Evolutionary conservation across 2,888 invertebrate species (phyloP), one percentile per base, ranked within the genome.

Genomic region (Himalopsyche japonica): DNA sequence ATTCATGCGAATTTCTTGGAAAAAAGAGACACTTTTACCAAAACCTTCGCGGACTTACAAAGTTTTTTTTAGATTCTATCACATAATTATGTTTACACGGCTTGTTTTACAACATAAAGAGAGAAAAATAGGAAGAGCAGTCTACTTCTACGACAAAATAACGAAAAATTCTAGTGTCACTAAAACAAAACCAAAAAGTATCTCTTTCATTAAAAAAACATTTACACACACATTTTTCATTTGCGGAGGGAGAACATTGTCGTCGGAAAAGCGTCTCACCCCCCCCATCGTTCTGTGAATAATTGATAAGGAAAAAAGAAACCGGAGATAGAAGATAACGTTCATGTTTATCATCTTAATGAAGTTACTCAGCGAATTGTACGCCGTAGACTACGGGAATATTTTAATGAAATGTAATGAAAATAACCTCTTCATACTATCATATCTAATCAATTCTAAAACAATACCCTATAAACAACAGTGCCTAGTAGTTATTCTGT

Each of bases 181-280:
- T 15, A 57, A 15, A 70, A 70, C 70, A 27, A 47, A 76, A 48
- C 47, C 79, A 81, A 81, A 81, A 20, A 43, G 47, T 76, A 81
- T 48, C 43, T 82, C 77, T 80, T 82, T 82, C 76, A 82, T 82
- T 78, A 49, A 82, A 79, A 48, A 78, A 30, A 82, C 78, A 24
- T 78, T 49, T 30, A 47, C 77, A 57, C 57, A 49, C 37, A 47
- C 30, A 78, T 82, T 78, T 82, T 82, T 82, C 57, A 82, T 78
- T 20, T 32, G 15, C 12, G 43, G 76, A 49, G 30, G 27, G 78
- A 47, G 37, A 57, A 48, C 76, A 37, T 48, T 76, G 81, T 76
- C 76, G 20, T 77, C 32, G 77, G 43, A 81, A 18, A 81, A n/a
- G 76, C 47, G 7, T 15, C 18, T 48, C 81, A 76, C 7, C 57